Base-by-base conservation (phyloP, 2,797 vertebrate genomes). In the Crax fasciolata region DNA sequence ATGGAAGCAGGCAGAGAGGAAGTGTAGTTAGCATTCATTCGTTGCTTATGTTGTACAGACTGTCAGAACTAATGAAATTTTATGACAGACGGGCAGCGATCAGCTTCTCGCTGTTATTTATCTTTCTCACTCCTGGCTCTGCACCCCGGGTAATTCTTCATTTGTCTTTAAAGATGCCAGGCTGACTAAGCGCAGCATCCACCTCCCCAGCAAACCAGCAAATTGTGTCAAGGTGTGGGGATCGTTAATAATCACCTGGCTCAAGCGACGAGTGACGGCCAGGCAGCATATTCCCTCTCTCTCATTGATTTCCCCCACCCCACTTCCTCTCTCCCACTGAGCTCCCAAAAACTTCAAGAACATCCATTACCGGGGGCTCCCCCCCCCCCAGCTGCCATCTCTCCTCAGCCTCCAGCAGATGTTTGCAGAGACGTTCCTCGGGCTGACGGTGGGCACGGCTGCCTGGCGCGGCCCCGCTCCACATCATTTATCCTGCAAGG, bases 211-310 rank as follows among this genome's bases (percentile, higher is more conserved):
- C 98, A 98, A 98, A 98, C 93, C 84, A 98, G 98, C 97, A 98
- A 98, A 98, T 98, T 97, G 97, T 98, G 98, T 98, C 98, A 98
- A 96, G 97, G 98, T 94, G 65, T 96, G 95, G 98, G 98, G 96
- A 98, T 98, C 98, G 99, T 99, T 98, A 98, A 97, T 97, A 97
- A 97, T 98, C 97, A 98, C 97, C 84, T 96, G 96, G 92, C 87
- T 94, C 43, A 63, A 97, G 94, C 96, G 98, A 98, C 94, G 97
- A 98, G 97, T 91, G 97, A 97, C 97, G 94, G 97, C 97, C 97
- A 94, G 94, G 97, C 73, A 85, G 95, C 97, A 90, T 78, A 96
- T 95, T 97, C 97, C 91, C 39, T 84, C 65, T 74, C 38, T 28
- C 58, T 58, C 63, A 49, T 3, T 48, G 61, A 75, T 38, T 76